Evolutionary conservation across 2,797 vertebrate species (phyloP).

Genomic region (Microhierax caerulescens): DNA sequence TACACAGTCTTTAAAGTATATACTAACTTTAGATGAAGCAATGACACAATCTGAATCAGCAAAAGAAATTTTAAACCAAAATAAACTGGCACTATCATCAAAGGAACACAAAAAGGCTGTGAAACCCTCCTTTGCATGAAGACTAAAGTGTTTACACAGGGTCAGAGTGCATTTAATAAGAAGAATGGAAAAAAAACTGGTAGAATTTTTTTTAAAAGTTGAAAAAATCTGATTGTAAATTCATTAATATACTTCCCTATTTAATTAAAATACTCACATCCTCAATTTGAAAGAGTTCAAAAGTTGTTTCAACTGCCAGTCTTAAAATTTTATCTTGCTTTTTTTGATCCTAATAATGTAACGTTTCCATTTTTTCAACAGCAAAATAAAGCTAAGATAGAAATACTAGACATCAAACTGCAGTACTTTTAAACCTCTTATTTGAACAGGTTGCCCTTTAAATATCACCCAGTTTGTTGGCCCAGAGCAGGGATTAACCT

Average conservation of each 20-base stretch:
- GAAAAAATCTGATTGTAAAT: neutral
- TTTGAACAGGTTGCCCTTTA: neutral
- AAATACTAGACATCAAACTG: neutral
- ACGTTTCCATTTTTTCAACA: neutral
- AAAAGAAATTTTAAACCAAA: neutral
- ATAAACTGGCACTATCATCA: neutral
- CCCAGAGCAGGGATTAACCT: neutral
- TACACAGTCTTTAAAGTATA: neutral
- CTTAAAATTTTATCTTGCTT: accelerated
- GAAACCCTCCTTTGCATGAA: neutral
- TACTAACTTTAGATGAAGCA: neutral
- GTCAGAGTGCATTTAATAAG: neutral
- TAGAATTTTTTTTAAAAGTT: accelerated
- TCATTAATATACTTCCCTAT: neutral
- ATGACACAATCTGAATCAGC: neutral
- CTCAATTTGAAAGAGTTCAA: neutral
- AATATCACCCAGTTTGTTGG: neutral
- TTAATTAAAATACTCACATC: neutral
- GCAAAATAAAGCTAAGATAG: neutral
- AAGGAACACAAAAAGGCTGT: neutral
- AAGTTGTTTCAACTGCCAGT: neutral
- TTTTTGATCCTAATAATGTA: neutral
- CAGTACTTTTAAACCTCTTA: too few relatives aligned
- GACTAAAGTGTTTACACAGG: neutral
- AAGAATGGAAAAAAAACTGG: neutral